phyloP scores from a whole-genome alignment of 2,797 vertebrate species.

The Perdix hodgsoniae region DNA sequence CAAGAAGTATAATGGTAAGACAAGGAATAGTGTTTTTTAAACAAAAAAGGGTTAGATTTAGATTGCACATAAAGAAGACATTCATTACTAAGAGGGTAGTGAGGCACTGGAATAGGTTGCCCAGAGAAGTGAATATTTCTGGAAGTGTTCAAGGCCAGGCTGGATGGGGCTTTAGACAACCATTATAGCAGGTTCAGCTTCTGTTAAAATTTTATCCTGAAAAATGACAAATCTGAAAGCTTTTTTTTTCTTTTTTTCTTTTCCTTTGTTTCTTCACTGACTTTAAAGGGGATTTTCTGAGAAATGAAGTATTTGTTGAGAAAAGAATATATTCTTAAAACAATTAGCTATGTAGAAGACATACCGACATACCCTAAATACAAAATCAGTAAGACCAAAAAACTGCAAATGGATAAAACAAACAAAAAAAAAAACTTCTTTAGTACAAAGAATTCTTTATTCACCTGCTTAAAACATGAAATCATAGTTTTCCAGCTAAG shows the following conservation, averaged over 20 bases:
- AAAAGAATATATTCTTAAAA: not conserved
- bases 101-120: not conserved
- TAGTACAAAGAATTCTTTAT: not conserved
- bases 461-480: not conserved
- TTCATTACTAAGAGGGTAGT: not conserved
- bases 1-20: not conserved
- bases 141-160: not conserved
- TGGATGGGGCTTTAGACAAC: not conserved
- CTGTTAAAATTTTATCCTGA: not conserved
- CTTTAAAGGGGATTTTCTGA: constrained; percentile 10
- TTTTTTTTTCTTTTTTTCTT: not conserved
- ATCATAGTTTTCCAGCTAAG: too few relatives aligned
- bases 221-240: constrained; percentile 28
- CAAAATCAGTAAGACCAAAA: not conserved
- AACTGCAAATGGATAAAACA: not conserved
- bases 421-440: not conserved
- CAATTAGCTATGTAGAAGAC: not conserved
- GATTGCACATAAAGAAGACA: not conserved
- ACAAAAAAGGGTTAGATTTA: not conserved
- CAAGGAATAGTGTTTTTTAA: not conserved
- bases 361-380: not conserved
- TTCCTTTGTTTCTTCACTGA: constrained; percentile 5
- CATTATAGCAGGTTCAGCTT: not conserved
- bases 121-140: not conserved
- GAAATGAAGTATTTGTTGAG: not conserved